Base-by-base conservation (phyloP, 2,797 vertebrate genomes). In the Argentina silus region DNA sequence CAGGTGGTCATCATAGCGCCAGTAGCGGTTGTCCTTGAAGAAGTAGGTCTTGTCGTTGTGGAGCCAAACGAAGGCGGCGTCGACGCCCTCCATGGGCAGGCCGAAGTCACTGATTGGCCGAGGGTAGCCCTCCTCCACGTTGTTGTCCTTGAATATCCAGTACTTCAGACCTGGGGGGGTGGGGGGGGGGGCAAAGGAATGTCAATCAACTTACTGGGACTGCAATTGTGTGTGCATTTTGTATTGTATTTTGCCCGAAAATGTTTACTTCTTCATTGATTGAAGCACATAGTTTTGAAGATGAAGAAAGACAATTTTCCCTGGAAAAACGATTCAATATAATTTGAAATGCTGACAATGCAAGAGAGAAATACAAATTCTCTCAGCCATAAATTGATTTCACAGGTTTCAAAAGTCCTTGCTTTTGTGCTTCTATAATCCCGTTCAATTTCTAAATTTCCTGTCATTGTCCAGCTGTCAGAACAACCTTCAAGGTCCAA, bases 41-140 rank as follows among this genome's bases (percentile, higher is more conserved):
- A 99, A 99, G 85, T 99, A 99, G 69, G 98, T 99, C 92, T 97
- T 99, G 84, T 98, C 97, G 66, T 96, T 97, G 92, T 96, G 96
- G 1, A 95, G 90, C 96, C 97, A 98, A 84, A 96, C 95, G 68
- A 99, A 98, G 3, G 95, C 96, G 0, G 96, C 97, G 0, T 99
- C 96, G 1, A 99, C 88, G 6, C 95, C 95, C 21, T 96, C 96
- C 0, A 75, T 78, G 0, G 98, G 96, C 17, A 99, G 90, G 64
- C 98, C 96, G 0, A 98, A 98, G 92, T 99, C 98, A 0, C 93
- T 96, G 89, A 98, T 92, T 0, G 94, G 94, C 61, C 98, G 94
- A 0, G 98, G 98, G 85, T 96, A 98, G 42, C 97, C 97, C 83
- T 99, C 97, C 82, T 99, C 97, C 59, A 96, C 95, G 0, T 94